These are phyloP conservation scores for Stigmatopora nigra DNA, from an alignment of 2,113 vertebrate species.

Conservation along the genomic window DNA sequence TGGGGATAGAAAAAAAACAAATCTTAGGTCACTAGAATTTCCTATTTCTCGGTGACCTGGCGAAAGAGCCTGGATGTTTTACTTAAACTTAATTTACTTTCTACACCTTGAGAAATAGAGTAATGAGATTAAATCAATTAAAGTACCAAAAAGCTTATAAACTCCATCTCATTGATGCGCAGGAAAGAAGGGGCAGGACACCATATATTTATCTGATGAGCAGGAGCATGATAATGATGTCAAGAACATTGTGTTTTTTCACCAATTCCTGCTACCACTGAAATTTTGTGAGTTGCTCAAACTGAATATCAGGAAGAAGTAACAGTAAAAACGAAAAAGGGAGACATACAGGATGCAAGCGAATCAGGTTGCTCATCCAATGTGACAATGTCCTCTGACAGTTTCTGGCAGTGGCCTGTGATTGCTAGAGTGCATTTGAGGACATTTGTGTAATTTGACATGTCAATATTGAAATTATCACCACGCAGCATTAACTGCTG, in stretches of 20 bases:
- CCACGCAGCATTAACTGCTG: slow-evolving; percentile 55
- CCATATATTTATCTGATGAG: too few relatives aligned
- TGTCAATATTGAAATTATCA: slow-evolving; percentile 69
- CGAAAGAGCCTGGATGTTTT: too few relatives aligned
- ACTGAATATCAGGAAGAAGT: slow-evolving; percentile 40
- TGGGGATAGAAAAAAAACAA: background rate
- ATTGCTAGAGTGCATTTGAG: slow-evolving; percentile 67
- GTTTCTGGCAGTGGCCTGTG: slow-evolving; percentile 54
- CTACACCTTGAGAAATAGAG: background rate
- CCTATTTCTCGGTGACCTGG: background rate
- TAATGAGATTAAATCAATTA: background rate
- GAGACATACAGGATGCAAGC: slow-evolving; percentile 23
- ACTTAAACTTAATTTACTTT: too few relatives aligned
- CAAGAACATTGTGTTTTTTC: slow-evolving; percentile 66
- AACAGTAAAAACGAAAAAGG: slow-evolving; percentile 27
- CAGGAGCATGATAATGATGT: slow-evolving; percentile 49
- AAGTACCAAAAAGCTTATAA: background rate
- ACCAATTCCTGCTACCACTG: slow-evolving; percentile 66
- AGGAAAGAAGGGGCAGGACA: too few relatives aligned
- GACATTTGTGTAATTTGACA: slow-evolving; percentile 66
- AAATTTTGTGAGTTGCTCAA: slow-evolving; percentile 44
- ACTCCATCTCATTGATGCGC: background rate
- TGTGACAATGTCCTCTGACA: slow-evolving; percentile 59
- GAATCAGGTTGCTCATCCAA: slow-evolving; percentile 56
- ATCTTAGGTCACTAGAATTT: background rate